Evolutionary conservation across 2,113 vertebrate species (phyloP).

Genomic region (Vidua macroura): DNA sequence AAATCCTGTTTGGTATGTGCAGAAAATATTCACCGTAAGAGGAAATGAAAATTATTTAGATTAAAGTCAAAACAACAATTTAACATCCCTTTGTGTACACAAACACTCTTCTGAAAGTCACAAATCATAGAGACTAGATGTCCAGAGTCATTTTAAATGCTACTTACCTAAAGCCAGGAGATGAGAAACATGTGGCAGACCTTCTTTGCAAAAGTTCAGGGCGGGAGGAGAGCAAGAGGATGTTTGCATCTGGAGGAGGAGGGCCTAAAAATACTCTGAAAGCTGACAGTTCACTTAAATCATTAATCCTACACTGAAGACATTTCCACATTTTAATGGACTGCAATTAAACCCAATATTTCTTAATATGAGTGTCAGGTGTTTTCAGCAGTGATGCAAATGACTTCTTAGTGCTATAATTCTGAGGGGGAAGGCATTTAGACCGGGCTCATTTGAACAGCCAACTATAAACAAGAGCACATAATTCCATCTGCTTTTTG

Average conservation of each 20-base stretch:
- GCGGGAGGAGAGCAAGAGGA: conserved; percentile 43
- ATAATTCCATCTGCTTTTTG: conserved; percentile 81
- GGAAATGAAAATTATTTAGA: conserved; percentile 67
- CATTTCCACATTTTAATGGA: conserved; percentile 78
- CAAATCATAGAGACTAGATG: conserved; percentile 68
- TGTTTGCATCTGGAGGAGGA: conserved; percentile 71
- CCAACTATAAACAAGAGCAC: conserved; percentile 85
- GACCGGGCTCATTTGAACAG: conserved; percentile 70
- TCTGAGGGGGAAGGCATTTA: conserved; percentile 81
- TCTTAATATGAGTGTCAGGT: conserved; percentile 81
- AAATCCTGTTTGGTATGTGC: conserved; percentile 8
- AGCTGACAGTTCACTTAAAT: conserved; percentile 75
- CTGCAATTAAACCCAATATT: conserved; percentile 78
- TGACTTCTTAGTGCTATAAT: conserved; percentile 72
- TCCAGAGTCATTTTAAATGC: conserved; percentile 65
- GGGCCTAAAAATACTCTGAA: conserved; percentile 69
- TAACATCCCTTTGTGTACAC: conserved; percentile 70
- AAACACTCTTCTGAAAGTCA: conserved; percentile 73
- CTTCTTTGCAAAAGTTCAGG: conserved; percentile 68
- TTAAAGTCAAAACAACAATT: conserved; percentile 71
- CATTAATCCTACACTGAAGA: conserved; percentile 72
- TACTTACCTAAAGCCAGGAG: conserved; percentile 74
- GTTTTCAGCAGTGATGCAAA: conserved; percentile 78
- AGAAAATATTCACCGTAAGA: conserved; percentile 22
- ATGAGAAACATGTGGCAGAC: conserved; percentile 78